A percentile compares a stretch with the other conserved stretches of the same genome.
Conservation (phyloP, 2,113 vertebrate species). For the Poeciliopsis occidentalis region DNA sequence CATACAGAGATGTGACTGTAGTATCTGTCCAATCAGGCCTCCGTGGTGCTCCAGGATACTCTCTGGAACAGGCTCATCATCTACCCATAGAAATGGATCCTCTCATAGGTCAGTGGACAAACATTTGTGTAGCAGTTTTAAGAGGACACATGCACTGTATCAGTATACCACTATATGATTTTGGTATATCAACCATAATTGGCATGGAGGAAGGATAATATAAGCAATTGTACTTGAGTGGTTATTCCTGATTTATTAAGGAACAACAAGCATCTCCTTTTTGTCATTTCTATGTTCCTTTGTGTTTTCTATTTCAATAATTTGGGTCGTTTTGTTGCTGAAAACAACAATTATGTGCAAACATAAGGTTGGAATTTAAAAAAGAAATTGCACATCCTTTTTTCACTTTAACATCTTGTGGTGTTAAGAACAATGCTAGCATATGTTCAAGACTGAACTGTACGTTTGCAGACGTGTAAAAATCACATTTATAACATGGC, state of each 20-base stretch:
- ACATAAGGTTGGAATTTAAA: background rate
- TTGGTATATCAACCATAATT: no score
- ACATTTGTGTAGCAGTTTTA: background rate
- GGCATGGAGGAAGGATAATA: background rate
- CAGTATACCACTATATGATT: no score
- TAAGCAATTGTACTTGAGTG: background rate
- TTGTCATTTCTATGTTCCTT: background rate
- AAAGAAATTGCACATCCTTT: no score
- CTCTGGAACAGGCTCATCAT: slow-evolving; percentile 83
- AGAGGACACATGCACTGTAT: no score
- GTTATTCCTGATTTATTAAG: background rate
- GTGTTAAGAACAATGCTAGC: no score
- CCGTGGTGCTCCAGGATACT: slow-evolving; percentile 83
- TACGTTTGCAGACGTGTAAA: background rate
- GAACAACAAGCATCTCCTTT: background rate
- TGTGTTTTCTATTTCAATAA: no score
- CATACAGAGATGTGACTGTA: slow-evolving; percentile 6
- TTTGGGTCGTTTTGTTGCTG: background rate
- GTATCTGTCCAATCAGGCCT: slow-evolving; percentile 68
- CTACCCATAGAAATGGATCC: slow-evolving; percentile 86
- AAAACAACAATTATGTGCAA: background rate
- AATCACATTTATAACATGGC: background rate
- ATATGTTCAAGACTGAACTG: no score
- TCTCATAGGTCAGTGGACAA: slow-evolving; percentile 78
- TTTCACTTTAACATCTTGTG: no score